Conservation (phyloP, 2,113 vertebrate genomes). For the Tichodroma muraria region DNA sequence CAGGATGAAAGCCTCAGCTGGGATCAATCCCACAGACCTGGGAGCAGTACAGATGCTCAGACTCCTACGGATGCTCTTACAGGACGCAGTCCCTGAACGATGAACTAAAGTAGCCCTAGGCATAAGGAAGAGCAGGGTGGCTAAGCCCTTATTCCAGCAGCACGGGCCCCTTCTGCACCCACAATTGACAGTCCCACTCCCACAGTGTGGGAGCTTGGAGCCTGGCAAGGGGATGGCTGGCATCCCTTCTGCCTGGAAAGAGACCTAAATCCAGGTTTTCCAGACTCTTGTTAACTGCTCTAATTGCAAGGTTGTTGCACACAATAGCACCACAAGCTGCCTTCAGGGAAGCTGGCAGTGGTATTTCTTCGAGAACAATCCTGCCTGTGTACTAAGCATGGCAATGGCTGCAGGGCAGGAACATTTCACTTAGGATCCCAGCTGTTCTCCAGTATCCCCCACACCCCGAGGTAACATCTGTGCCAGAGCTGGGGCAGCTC, state of each 20-base stretch:
- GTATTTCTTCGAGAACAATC: not conserved
- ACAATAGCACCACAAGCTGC: not conserved
- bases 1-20: not conserved
- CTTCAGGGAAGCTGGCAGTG: not conserved
- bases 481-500: not conserved
- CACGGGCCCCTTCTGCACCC: fast-evolving
- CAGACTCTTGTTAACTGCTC: not conserved
- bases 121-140: not conserved
- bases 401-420: not conserved
- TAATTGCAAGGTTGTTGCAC: not conserved
- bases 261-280: not conserved
- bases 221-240: not conserved
- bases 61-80: not conserved
- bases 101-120: not conserved
- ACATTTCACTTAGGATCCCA: not conserved
- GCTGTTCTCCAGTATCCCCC: not conserved
- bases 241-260: not conserved
- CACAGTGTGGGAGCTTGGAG: not conserved
- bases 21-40: not conserved
- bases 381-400: not conserved
- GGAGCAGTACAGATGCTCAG: too few relatives aligned
- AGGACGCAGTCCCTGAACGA: not conserved
- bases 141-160: not conserved
- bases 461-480: fast-evolving
- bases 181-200: not conserved